Percentiles rank a stretch among this genome's conserved stretches.
phyloP scores from a whole-genome alignment of 2,888 invertebrate species.

The Caenorhabditis panamensis region DNA sequence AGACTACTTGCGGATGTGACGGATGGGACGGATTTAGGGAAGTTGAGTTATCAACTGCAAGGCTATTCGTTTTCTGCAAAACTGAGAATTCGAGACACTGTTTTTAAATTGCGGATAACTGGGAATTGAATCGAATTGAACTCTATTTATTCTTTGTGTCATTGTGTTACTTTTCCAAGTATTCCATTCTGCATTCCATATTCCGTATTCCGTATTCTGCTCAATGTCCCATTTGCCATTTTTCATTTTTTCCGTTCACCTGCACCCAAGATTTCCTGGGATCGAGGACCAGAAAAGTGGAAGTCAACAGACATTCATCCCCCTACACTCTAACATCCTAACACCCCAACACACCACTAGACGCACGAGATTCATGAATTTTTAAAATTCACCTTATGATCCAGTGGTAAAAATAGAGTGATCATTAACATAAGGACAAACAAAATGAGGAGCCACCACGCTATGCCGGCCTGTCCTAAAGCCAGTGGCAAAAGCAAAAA shows the following conservation, averaged over 20 bases:
- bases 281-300: background rate
- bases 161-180: background rate
- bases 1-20: slow-evolving; percentile 18
- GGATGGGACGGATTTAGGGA: slow-evolving; percentile 15
- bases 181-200: too few relatives aligned
- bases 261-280: background rate
- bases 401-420: slow-evolving; percentile 36
- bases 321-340: too few relatives aligned
- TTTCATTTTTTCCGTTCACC: background rate
- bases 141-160: slow-evolving; percentile 13
- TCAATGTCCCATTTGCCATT: background rate
- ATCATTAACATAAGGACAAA: slow-evolving; percentile 52
- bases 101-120: slow-evolving; percentile 14
- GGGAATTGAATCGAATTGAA: slow-evolving; percentile 18
- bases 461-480: background rate
- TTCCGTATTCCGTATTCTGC: too few relatives aligned
- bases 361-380: slow-evolving; percentile 27
- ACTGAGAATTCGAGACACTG: slow-evolving; percentile 1
- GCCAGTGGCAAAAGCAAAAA: slow-evolving; percentile 17
- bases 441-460: slow-evolving; percentile 18
- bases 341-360: too few relatives aligned
- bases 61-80: slow-evolving; percentile 31
- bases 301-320: slow-evolving; percentile 1
- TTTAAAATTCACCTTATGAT: slow-evolving; percentile 25
- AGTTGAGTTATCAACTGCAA: slow-evolving; percentile 44